Evolutionary conservation across 2,888 invertebrate genomes (phyloP), one percentile per base, ranked within the genome.

Genomic region (Coecobrya sp.): DNA sequence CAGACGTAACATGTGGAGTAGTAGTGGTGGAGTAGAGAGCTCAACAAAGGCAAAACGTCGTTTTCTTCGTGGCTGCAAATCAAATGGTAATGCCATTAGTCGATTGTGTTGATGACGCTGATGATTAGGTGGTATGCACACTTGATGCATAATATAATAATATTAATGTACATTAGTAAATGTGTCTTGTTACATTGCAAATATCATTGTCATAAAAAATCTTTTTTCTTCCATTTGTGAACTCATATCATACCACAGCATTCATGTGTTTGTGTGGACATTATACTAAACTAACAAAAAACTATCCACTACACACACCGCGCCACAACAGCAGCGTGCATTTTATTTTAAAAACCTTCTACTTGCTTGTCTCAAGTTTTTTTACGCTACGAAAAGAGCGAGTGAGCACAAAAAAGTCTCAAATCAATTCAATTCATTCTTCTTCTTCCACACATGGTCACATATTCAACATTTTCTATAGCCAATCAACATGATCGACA

Each of bases 401-500:
- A 84, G 82, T 42, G 62, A 62, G 59, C 79, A 52, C 79, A 79
- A 79, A 49, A 49, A 86, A 49, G 55, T 82, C 68, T 25, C 85
- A 68, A 86, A 70, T 86, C 73, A 86, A 85, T 85, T 62, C 76
- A 73, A 86, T 76, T 76, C 87, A 59, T 73, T 87, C 45, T 79
- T 62, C 59, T 91, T 91, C 86, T 87, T 82, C 91, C 87, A 84
- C 87, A 92, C 87, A 92, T 92, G 91, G 91, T 92, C 91, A 92
- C 91, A 87, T 84, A 87, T 92, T 92, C 87, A 92, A 86, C 52
- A 68, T 59, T 87, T 92, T 92, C 87, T 87, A 92, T 92, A 92
- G 87, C 91, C 91, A 92, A 92, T 92, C 91, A 92, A 92, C 87
- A 87, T 92, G 91, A 92, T 87, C 87, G 91, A 92, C 91, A 92